Conservation (phyloP, 1,140 invertebrate species). For the Monomorium pharaonis region DNA sequence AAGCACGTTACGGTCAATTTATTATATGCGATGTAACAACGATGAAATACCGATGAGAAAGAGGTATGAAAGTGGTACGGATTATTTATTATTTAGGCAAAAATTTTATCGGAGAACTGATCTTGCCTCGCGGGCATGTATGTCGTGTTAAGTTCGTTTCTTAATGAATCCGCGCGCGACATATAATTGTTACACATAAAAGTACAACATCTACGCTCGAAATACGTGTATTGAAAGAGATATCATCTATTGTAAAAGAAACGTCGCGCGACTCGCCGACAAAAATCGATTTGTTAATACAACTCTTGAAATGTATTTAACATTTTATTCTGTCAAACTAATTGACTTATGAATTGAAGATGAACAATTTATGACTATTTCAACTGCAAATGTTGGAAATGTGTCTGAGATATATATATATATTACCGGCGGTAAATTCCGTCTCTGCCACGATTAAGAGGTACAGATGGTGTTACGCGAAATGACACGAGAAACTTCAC, state of each 20-base stretch:
- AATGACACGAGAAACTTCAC: background rate
- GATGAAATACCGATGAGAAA: background rate
- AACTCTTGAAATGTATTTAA: background rate
- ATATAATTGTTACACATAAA: background rate
- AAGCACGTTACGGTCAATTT: conserved; percentile 11
- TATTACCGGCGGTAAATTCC: background rate
- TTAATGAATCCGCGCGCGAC: background rate
- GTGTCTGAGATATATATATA: background rate
- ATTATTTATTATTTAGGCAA: conserved; percentile 46
- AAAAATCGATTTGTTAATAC: background rate
- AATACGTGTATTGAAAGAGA: background rate
- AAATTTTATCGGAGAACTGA: conserved; percentile 4
- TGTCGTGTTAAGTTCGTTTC: conserved; percentile 7
- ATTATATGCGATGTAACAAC: conserved; percentile 16
- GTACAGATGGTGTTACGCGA: background rate
- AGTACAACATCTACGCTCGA: background rate
- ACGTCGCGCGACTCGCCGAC: background rate
- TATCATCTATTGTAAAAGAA: background rate
- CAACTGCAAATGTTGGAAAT: background rate
- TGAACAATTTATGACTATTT: background rate
- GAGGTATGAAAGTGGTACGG: background rate
- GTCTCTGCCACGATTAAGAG: background rate
- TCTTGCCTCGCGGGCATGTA: background rate
- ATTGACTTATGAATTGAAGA: background rate
- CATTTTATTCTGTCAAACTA: background rate